Evolutionary conservation across 37 sponge, comb jelly and placozoan genomes (phyloP), one percentile per base, ranked within the genome.

Genomic region (Crambe crambe): DNA sequence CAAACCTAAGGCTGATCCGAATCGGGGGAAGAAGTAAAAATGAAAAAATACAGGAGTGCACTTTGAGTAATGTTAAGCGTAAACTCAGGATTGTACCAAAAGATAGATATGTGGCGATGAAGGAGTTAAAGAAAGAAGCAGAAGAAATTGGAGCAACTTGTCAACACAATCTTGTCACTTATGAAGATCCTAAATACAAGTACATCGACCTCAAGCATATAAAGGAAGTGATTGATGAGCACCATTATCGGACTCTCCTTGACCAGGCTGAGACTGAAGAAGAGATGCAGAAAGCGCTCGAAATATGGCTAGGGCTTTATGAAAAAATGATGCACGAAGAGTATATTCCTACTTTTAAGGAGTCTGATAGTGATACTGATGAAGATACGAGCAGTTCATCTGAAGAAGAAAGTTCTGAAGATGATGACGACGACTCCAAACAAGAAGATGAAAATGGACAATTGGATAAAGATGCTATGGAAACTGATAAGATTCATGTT

Each of bases 11-110:
- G 23, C 65, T 97, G 58, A 76, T 92, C 8, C 47, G 98, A 62
- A 85, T 95, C 73, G 98, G 98, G 42, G 93, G 94, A 15, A 68
- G 96, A 42, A 68, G 85, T 64, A 65, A 95, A 56, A 90, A 60
- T 66, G 94, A 94, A 44, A 72, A 70, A 26, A 68, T 97, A 12
- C 63, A 81, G 25, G 21, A 81, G 25, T 61, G 39, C 31, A 87
- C 54, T 61, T 31, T 87, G 20, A 56, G 27, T 37, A 81, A 81
- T 15, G 61, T 81, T 22, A 35, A 42, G 25, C 30, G 10, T 30
- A 32, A 65, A 30, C 66, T 65, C 34, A 65, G 10, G 30, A 65
- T 31, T 30, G 10, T 65, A 12, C 66, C 66, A 2, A 34, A 29
- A 30, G 3, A 18, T 30, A 30, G 17, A 6, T 65, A 65, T 65